These are phyloP conservation scores for Eucidaris tribuloides DNA, from an alignment of 35 echinoderm and acorn worm genomes.

Conservation along the genomic window DNA sequence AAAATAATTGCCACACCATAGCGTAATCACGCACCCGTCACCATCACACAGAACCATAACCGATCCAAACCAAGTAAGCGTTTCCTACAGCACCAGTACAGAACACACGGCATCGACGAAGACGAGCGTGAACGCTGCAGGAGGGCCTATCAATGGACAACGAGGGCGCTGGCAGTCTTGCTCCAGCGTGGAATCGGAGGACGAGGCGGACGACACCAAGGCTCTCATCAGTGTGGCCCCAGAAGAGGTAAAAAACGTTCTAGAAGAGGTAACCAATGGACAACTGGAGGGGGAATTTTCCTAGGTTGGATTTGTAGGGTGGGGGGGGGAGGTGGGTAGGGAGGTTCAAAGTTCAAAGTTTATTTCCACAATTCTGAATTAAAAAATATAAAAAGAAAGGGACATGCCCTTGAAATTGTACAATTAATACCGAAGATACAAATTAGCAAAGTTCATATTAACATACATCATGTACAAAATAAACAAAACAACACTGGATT, in stretches of 20 bases:
- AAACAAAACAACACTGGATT: no score
- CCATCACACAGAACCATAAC: no score
- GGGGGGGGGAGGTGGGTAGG: background rate
- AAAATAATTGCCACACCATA: no score
- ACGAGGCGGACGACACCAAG: slow-evolving; percentile 23
- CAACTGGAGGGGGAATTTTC: no score
- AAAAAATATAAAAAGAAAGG: background rate
- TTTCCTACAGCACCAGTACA: slow-evolving; percentile 33
- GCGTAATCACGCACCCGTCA: no score
- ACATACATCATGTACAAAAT: no score
- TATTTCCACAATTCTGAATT: background rate
- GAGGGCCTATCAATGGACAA: background rate
- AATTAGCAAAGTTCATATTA: no score
- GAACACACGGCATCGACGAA: background rate
- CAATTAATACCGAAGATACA: no score
- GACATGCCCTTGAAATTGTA: background rate
- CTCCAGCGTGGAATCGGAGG: slow-evolving; percentile 24
- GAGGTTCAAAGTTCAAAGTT: background rate
- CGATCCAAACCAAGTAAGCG: slow-evolving; percentile 9
- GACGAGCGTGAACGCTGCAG: background rate
- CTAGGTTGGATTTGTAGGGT: background rate
- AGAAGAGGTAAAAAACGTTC: background rate
- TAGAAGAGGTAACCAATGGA: no score
- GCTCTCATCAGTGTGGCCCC: background rate
- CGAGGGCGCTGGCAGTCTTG: background rate